A percentile compares a stretch with the other conserved stretches of the same genome.
phyloP scores from a whole-genome alignment of 2,888 invertebrate genomes.

The Eueremaeus valkanovi region DNA sequence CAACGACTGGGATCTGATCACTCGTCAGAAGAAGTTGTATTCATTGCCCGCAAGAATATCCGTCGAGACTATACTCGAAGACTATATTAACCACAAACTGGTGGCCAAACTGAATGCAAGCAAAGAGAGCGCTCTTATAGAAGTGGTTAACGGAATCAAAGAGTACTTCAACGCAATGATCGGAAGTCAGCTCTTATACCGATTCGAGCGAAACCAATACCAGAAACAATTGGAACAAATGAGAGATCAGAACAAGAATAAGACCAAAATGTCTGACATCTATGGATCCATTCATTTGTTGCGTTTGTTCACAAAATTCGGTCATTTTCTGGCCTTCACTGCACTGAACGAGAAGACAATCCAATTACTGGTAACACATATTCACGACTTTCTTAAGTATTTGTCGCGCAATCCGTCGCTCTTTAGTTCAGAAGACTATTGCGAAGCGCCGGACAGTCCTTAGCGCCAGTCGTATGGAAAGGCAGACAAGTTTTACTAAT shows the following conservation, averaged over 20 bases:
- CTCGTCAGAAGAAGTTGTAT: conserved; percentile 73
- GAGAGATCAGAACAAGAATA: conserved; percentile 1
- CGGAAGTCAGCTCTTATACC: conserved; percentile 85
- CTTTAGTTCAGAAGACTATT: too few relatives aligned
- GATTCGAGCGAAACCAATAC: conserved; percentile 88
- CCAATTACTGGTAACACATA: conserved; percentile 71
- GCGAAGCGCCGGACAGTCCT: too few relatives aligned
- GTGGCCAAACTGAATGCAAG: conserved; percentile 21
- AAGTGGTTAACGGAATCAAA: conserved; percentile 63
- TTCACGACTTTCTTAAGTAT: conserved; percentile 83
- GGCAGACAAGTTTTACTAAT: too few relatives aligned
- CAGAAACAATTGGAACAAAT: conserved; percentile 20
- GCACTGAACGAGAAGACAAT: conserved; percentile 81
- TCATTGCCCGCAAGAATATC: conserved; percentile 77
- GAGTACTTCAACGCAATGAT: conserved; percentile 92
- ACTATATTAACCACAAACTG: conserved; percentile 59
- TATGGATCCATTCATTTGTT: conserved; percentile 88
- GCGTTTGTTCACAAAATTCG: conserved; percentile 76
- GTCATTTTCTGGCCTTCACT: conserved; percentile 83
- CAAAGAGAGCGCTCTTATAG: conserved; percentile 50
- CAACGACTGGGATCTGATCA: conserved; percentile 88
- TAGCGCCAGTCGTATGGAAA: too few relatives aligned
- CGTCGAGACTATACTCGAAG: conserved; percentile 79
- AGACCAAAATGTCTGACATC: conserved; percentile 20
- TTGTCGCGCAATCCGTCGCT: conserved; percentile 10